Evolutionary conservation across 2,113 vertebrate genomes (phyloP), one percentile per base, ranked within the genome.

Genomic region (Channa argus): DNA sequence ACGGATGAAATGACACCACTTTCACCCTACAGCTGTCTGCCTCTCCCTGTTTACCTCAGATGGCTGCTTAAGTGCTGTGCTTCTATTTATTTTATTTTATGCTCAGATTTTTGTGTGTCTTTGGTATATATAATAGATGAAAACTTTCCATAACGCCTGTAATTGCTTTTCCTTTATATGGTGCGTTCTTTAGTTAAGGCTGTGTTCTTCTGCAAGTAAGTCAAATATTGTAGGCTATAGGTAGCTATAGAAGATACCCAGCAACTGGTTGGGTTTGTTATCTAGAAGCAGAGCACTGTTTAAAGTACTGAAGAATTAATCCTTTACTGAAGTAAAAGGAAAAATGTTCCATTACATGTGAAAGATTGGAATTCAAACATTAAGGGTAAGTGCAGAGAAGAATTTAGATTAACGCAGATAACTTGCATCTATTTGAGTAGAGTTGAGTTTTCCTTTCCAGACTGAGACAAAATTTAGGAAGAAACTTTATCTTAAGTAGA

Each of bases 1-100:
- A 92, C 85, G 71, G 70, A 84, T 90, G 86, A 88, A 89, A 92
- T 92, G 90, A 92, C 93, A 91, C 87, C 83, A 92, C 89, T 89
- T 89, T 87, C 86, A 82, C 91, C 83, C 75, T 63, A 76, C 89
- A 91, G 89, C 87, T 87, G 86, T 88, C 77, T 47, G 86, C 88
- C 86, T 75, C 89, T 88, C 90, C 86, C 90, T 81, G 80, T 90
- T 92, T 85, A 83, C 84, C 77, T 88, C 89, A 86, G 84, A 73
- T 84, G 73, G 80, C 86, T 88, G 74, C 76, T 84, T 43, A 72
- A 84, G 62, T 80, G 74, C 60, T 54, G 7, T 3, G 13, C 54
- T 71, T 58, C 38, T 47, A 10, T 86, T 72, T 49, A 14, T 33
- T 55, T 38, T 41, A 39, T 38, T 81, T 69, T 39, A 12, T 24